Evolutionary conservation across 2,113 vertebrate species (phyloP), one percentile per base, ranked within the genome.

Genomic region (Nesogale talazaci): DNA sequence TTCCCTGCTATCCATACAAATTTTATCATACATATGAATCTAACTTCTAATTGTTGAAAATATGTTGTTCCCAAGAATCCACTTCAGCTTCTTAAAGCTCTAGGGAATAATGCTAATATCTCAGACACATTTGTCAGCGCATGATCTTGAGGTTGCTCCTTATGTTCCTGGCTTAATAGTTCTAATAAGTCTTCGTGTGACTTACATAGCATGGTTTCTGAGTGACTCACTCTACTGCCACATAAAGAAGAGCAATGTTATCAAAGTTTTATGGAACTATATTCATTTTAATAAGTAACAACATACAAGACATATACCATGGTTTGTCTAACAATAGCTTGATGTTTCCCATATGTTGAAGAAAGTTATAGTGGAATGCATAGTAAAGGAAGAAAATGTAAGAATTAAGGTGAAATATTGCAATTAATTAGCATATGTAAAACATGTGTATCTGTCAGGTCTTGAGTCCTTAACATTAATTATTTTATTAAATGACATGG

Each of bases 1-100:
- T n/a, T n/a, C n/a, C n/a, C n/a, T n/a, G n/a, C n/a, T n/a, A n/a
- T n/a, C n/a, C n/a, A n/a, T n/a, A n/a, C n/a, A n/a, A n/a, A n/a
- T n/a, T 90, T 31, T 70, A 12, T 77, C 65, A 77, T 15, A 69
- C 79, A 76, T 65, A 79, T 27, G 80, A 93, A 93, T 77, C 84
- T 52, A 46, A 2, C 25, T 79, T 52, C 56, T 42, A 34, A 0
- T 72, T 93, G 75, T 8, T 75, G 23, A 59, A 83, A 74, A 20
- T 65, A 11, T 81, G 19, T 84, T 81, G 38, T 27, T 94, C 91
- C 36, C 70, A 57, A 72, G 57, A 11, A 81, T 22, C 6, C 74
- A 77, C 65, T 93, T 77, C 8, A 52, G 6, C 3, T 74, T 90
- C 69, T 6, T 85, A 8, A 81, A 84, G 80, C 5, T 57, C 42